Base-by-base conservation (phyloP, 2,797 vertebrate species). In the Otus scops region DNA sequence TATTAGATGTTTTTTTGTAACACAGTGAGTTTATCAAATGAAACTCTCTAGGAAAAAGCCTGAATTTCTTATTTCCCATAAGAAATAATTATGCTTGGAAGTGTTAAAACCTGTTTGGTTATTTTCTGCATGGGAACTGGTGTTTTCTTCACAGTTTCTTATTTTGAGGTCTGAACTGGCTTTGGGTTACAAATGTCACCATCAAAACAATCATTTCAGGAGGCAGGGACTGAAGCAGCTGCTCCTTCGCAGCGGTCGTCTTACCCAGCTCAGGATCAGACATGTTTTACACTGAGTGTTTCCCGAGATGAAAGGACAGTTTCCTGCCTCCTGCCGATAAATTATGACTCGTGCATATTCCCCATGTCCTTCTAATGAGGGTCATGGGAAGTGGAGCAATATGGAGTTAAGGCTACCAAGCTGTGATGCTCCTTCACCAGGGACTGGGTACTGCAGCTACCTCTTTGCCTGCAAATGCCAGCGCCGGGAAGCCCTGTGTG, bases 21-120 rank as follows among this genome's bases (percentile, higher is more conserved):
- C 75, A 56, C 53, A 81, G 79, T 92, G 85, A 85, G 74, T 78
- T 93, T 77, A 76, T 93, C 92, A 85, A 78, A 91, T 92, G 76
- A 86, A 95, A 69, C 53, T 82, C 90, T 95, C 80, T 90, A 94
- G 77, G 80, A 95, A 94, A 61, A 92, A 54, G 22, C 60, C 76
- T 73, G 85, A 79, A 79, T 94, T 86, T 92, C 77, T 92, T 64
- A 50, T 92, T 93, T 95, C 80, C 80, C 85, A 6, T 32, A 78
- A 89, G 92, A 92, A 87, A 59, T 51, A 65, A 75, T 73, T 11
- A 17, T 2, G 7, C 74, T 95, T 53, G 39, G 50, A 86, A 90
- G 51, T 0, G 1, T 32, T 61, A 65, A 73, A 54, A 79, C 54
- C 41, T 73, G 0, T 88, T 81, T 0, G 24, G 36, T 10, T 91